Base-by-base conservation (phyloP, 2,113 vertebrate species). In the Myiagra hebetior region DNA sequence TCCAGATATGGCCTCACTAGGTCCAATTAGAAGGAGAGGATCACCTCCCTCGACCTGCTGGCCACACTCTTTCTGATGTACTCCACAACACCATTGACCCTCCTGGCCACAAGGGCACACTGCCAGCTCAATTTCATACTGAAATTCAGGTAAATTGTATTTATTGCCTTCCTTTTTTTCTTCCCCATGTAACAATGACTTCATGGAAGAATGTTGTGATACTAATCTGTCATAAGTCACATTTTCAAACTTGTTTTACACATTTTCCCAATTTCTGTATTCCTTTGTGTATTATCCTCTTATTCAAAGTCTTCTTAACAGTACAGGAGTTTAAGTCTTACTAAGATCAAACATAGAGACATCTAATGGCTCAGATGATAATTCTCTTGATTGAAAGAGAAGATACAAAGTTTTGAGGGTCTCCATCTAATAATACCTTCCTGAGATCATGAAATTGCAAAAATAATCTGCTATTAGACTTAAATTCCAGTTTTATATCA, bases 31-130 rank as follows among this genome's bases (percentile, higher is more conserved):
- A 70, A 10, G 20, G 30, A 33, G 28, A 35, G 3, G 26, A 39
- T 72, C 24, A 49, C 14, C n/a, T 47, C n/a, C 16, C 16, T 79
- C 0, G 0, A 8, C 11, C 35, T n/a, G 9, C 11, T 41, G 11
- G 24, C 13, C 17, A 55, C 57, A 31, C 6, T 42, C 42, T 56
- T 35, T 26, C 21, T 41, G 11, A 41, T 31, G 30, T 6, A 15
- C 1, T 11, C 17, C 21, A 64, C 11, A 39, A 22, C 14, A 56
- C 16, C 30, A 49, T 15, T 41, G 41, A 26, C 9, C 6, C 30
- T 42, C 35, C 41, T 10, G 6, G 30, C 6, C 20, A 19, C 14
- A 49, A 6, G 11, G 17, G 17, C 30, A 41, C 10, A 15, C 24
- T 41, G 15, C 15, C 10, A 67, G 52, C 11, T 50, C 26, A 41